Evolutionary conservation across 2,888 invertebrate genomes (phyloP), one percentile per base, ranked within the genome.

Genomic region (Cyaniris semiargus): DNA sequence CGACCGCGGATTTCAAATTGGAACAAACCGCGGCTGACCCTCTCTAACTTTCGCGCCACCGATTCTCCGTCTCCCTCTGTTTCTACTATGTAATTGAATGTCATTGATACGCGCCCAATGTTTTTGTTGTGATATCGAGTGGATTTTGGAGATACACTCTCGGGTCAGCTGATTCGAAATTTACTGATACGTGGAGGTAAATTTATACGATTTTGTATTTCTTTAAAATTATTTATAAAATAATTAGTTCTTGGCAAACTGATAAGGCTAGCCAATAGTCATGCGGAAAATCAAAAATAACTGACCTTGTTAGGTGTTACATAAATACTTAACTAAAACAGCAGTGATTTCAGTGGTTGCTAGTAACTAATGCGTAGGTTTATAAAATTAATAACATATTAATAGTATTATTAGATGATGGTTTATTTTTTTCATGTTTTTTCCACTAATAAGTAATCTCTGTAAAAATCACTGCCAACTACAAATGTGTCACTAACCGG

Each of bases 1-100:
- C 87, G 86, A 87, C 87, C 88, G 88, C 87, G 87, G 85, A 92
- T 89, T 92, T 90, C 86, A 91, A 92, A 89, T 92, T 90, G 86
- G 91, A 88, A 86, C 90, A 89, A 88, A 86, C 88, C 88, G 85
- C 86, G 83, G 86, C 82, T 83, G 82, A 88, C 89, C 83, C 86
- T 83, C 78, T 87, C 88, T 81, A 80, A 84, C 88, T 79, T 81
- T 81, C 79, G 80, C 77, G 74, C 79, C 78, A 76, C 75, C 77
- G 81, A 85, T 84, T 78, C 60, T 79, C 84, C 81, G 76, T 92
- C 90, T 82, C 86, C 81, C 77, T 90, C 86, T 81, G 81, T 83
- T 86, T 85, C 86, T 85, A 84, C 82, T 81, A 83, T 83, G 78
- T 78, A 77, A 79, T 75, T 77, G 79, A 78, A 80, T 84, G 83